Percentiles rank a stretch among this genome's conserved stretches.
Evolutionary conservation across 1,140 invertebrate genomes (phyloP).

Genomic region (Asbolus verrucosus): DNA sequence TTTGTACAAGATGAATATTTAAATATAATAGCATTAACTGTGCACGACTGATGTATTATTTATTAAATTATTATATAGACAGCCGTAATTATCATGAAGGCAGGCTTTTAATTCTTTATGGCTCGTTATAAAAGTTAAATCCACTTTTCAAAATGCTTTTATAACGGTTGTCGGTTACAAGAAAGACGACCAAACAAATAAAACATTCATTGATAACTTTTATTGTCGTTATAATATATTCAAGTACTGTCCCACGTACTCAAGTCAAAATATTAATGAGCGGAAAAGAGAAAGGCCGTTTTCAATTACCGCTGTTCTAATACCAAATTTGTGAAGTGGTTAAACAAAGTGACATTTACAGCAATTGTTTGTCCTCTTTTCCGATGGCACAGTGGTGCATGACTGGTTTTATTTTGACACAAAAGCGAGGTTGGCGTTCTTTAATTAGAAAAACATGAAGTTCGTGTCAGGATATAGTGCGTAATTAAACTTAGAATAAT

Average conservation of each 20-base stretch:
- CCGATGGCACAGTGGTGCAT: constrained; percentile 13
- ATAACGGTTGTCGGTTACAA: constrained; percentile 21
- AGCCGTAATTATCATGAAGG: constrained; percentile 1
- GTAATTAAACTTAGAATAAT: constrained; percentile 20
- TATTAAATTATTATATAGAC: constrained; percentile 22
- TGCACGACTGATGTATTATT: constrained; percentile 26
- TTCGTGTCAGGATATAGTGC: background rate
- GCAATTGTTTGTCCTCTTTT: constrained; percentile 31
- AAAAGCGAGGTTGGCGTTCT: constrained; percentile 15
- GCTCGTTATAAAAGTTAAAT: constrained; percentile 22
- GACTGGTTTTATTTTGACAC: constrained; percentile 20
- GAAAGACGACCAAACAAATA: constrained; percentile 22
- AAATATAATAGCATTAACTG: constrained; percentile 9
- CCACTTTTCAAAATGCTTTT: constrained; percentile 11
- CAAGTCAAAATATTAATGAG: constrained; percentile 29
- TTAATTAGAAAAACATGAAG: constrained; percentile 31
- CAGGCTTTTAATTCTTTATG: constrained; percentile 9
- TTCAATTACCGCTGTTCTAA: constrained; percentile 19
- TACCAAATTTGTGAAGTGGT: constrained; percentile 27
- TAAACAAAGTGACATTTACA: constrained; percentile 24
- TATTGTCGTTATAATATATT: constrained; percentile 28
- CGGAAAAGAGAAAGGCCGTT: constrained; percentile 35
- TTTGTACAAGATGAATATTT: background rate
- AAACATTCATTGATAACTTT: constrained; percentile 36
- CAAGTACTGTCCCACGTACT: constrained; percentile 19